Evolutionary conservation across 1,140 invertebrate species (phyloP), one percentile per base, ranked within the genome.

Genomic region (Leptinotarsa undecemlineata): DNA sequence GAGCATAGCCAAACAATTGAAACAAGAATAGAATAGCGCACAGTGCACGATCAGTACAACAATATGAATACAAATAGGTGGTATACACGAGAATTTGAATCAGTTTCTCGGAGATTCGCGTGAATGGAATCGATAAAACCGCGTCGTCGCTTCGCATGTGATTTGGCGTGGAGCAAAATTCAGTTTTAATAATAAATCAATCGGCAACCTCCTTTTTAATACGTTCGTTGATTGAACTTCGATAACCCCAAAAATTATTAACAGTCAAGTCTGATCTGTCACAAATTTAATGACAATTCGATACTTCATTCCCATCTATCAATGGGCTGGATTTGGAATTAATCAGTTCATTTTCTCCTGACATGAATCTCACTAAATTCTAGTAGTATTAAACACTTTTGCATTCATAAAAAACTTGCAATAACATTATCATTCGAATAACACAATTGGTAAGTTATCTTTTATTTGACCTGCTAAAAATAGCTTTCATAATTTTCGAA

Each of bases 401-500:
- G 51, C 51, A 57, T 57, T 19, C 33, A 42, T 42, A 42, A 57
- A n/a, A 17, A 57, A 57, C 51, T 57, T 15, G 51, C 51, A 57
- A 57, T 57, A 57, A 57, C 51, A 57, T 57, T 19, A 57, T 57
- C 51, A n/a, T 42, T 42, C 51, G 51, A 57, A 57, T 42, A 42
- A 11, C 33, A 57, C 51, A 57, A 57, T 57, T 57, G 51, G 51
- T 57, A 19, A 57, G 51, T 57, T 57, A 57, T 57, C 51, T 17
- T 57, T 57, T 57, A 57, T 57, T 57, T 57, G n/a, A 17, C n/a
- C 51, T 57, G 17, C 51, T 57, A 57, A 57, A 57, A 57, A 57
- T 57, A 57, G 51, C 15, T 19, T 64, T 21, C 63, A 64, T 23
- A 23, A 64, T 20, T 64, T 20, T 21, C 11, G 33, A 42, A 42